Evolutionary conservation across 2,888 invertebrate genomes (phyloP), one percentile per base, ranked within the genome.

Genomic region (Trichogramma dendrolimi): DNA sequence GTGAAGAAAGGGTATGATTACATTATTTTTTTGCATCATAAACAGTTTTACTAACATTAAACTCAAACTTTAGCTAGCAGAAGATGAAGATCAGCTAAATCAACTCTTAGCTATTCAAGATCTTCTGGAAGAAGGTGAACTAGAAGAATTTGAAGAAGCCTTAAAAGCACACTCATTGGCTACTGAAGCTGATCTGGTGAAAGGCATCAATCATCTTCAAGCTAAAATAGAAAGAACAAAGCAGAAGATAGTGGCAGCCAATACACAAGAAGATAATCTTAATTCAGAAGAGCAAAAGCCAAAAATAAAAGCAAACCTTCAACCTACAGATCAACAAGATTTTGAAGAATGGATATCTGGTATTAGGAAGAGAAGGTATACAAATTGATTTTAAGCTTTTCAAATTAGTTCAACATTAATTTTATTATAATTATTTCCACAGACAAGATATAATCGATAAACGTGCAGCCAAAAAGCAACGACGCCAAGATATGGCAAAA

Each of bases 401-500:
- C 44, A 27, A 40, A 54, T 14, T 38, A 39, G 51, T 50, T 50
- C 7, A 50, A 4, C 27, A 48, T 43, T 38, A 8, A 47, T 46
- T 27, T 58, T n/a, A 42, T 52, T 56, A 44, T 61, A 44, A 41
- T 40, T 7, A 52, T 51, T 57, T 43, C 65, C 67, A 83, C 83
- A 86, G 88, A 70, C 85, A 88, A 79, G 90, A 91, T 72, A 84
- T 95, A 70, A 72, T 90, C 52, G 85, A 86, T 4, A 87, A 88
- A 39, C 88, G 92, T 66, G 84, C 87, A 71, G 84, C 86, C 0
- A 84, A 94, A 5, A 87, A 89, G 64, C 91, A 93, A 75, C 85
- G 91, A 2, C 88, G 92, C 61, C 87, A 90, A 70, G 95, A 95
- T 70, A 91, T 94, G 89, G 91, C 92, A 52, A 89, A 89, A 75